These are phyloP conservation scores for Sycophila sp. DNA, from an alignment of 1,140 invertebrate genomes.

Conservation along the genomic window DNA sequence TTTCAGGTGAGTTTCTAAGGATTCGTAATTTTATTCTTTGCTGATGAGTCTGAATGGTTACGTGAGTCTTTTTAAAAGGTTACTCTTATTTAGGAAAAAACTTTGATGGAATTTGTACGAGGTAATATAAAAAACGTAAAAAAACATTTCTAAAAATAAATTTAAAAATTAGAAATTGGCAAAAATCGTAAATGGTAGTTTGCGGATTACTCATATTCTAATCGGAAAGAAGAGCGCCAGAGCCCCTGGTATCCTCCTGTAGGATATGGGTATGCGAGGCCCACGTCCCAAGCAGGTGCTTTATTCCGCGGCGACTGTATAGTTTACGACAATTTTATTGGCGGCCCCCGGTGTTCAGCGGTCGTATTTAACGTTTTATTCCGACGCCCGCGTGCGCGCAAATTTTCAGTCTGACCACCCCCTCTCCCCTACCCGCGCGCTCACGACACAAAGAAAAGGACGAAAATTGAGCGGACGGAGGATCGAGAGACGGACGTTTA, in stretches of 20 bases:
- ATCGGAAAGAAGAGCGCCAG: too few species aligned
- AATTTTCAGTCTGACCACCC: slow-evolving; percentile 25
- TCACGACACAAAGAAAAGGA: neutral
- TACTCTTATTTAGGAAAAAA: neutral
- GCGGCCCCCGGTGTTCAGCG: slow-evolving; percentile 49
- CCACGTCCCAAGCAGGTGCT: slow-evolving; percentile 50
- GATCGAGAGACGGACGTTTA: slow-evolving; percentile 29
- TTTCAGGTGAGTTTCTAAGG: slow-evolving; percentile 34
- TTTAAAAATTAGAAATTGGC: too few species aligned
- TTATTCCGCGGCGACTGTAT: slow-evolving; percentile 45
- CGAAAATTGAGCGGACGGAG: slow-evolving; percentile 10
- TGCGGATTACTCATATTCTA: too few species aligned
- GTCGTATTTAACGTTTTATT: slow-evolving; percentile 63
- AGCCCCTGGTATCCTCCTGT: too few species aligned
- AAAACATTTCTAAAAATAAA: too few species aligned
- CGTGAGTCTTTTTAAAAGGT: slow-evolving; percentile 1
- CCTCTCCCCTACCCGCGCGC: neutral
- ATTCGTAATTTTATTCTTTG: too few species aligned
- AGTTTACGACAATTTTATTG: slow-evolving; percentile 60
- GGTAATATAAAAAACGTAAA: neutral
- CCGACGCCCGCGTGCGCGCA: slow-evolving; percentile 49
- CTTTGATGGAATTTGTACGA: too few species aligned
- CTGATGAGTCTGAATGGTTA: slow-evolving; percentile 26
- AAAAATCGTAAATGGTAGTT: too few species aligned
- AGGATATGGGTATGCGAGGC: too few species aligned